Percentiles rank a stretch among this genome's conserved stretches.
phyloP scores from a whole-genome alignment of 2,888 invertebrate species.

The Drosophila vallismaia region DNA sequence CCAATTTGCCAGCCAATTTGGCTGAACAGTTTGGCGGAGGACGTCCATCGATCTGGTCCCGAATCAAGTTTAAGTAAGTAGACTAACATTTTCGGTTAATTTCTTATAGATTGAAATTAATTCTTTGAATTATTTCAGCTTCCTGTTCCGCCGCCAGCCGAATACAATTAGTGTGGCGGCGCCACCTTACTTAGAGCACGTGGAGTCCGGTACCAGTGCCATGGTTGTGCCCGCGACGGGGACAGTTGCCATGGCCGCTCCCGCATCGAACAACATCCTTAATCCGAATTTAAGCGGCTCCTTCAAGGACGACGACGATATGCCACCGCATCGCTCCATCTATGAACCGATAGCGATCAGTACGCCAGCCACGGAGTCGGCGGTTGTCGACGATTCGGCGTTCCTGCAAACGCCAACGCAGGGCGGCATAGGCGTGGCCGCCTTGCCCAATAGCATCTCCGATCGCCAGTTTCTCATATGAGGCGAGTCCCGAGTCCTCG shows the following conservation, averaged over 20 bases:
- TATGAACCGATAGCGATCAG: conserved; percentile 80
- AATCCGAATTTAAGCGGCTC: conserved; percentile 84
- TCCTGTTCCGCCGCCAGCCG: conserved; percentile 59
- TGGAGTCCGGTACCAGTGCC: conserved; percentile 56
- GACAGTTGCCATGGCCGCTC: conserved; percentile 52
- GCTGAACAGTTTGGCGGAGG: conserved; percentile 66
- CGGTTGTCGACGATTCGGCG: conserved; percentile 66
- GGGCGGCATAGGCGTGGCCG: conserved; percentile 83
- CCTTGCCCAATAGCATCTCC: conserved; percentile 73
- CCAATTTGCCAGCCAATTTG: conserved; percentile 80
- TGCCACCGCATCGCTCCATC: conserved; percentile 80
- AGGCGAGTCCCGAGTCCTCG: conserved; percentile 19
- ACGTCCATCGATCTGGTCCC: conserved; percentile 71
- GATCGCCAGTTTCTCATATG: conserved; percentile 70
- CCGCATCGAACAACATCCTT: conserved; percentile 83
- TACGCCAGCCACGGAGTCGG: conserved; percentile 55
- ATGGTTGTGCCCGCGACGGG: conserved; percentile 36
- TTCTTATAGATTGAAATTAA: not conserved
- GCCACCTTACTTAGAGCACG: conserved; percentile 75
- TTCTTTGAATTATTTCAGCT: conserved; percentile 40
- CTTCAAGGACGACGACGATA: conserved; percentile 81
- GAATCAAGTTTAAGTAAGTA: conserved; percentile 71
- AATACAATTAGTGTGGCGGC: conserved; percentile 77
- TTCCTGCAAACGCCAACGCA: conserved; percentile 82
- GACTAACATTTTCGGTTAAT: not conserved